A percentile compares a stretch with the other conserved stretches of the same genome.
These are phyloP conservation scores for Alfaro cultratus DNA, from an alignment of 2,797 vertebrate species.

Conservation along the genomic window DNA sequence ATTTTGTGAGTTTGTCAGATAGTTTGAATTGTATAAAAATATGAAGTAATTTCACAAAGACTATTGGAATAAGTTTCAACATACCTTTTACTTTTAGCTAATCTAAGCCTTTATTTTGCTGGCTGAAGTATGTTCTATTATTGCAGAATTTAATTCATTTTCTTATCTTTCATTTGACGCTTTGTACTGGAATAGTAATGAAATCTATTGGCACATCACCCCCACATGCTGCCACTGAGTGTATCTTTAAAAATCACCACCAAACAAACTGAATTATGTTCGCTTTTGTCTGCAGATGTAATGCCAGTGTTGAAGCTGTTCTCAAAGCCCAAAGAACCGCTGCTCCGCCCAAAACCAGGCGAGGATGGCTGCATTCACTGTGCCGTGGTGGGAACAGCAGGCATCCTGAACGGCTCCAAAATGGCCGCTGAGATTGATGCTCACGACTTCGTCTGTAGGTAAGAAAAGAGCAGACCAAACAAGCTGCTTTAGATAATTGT, in stretches of 20 bases:
- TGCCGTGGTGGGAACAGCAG: conserved; percentile 87
- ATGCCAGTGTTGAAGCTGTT: conserved; percentile 68
- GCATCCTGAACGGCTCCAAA: conserved; percentile 87
- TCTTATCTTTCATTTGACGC: no score
- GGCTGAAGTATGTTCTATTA: no score
- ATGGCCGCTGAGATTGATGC: conserved; percentile 88
- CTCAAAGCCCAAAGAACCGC: conserved; percentile 74
- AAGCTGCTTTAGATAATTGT: background rate
- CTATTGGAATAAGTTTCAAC: no score
- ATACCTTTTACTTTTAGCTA: no score
- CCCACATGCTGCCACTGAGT: no score
- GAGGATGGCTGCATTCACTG: conserved; percentile 79
- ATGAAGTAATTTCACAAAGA: no score
- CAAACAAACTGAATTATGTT: background rate
- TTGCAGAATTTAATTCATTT: no score
- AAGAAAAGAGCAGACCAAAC: conserved; percentile 16
- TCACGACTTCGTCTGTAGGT: conserved; percentile 82
- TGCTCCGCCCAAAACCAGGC: conserved; percentile 59
- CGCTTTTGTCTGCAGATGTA: conserved; percentile 59
- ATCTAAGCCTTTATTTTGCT: no score
- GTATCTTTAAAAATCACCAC: background rate
- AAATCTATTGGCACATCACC: no score
- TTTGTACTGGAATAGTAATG: no score
- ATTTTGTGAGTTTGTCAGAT: no score
- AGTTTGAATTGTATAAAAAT: no score